Evolutionary conservation across 2,888 invertebrate genomes (phyloP), one percentile per base, ranked within the genome.

Genomic region (Smittia sp.): DNA sequence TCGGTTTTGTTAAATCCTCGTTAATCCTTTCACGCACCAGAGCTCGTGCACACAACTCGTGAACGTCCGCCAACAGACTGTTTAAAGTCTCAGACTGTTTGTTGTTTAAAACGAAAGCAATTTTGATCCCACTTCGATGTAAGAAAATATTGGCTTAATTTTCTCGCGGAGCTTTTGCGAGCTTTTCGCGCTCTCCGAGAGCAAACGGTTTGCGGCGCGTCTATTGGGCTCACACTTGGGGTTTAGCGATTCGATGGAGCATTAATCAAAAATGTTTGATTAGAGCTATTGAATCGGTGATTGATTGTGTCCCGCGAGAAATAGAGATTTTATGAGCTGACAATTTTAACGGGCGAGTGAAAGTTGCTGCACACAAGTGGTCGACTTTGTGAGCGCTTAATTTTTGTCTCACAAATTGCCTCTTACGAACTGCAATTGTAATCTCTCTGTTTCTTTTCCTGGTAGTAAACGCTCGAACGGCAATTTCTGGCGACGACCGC

Each of bases 41-140:
- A 15, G 18, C 4, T 25, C 63, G 25, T 63, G 58, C 13, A 63
- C 3, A 13, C 63, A 27, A 18, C n/a, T 20, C 52, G 32, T 6
- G 11, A 63, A 63, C 63, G 25, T 18, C 25, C 63, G 15, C 13
- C 63, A 63, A 25, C 63, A 27, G 27, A 63, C 63, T 63, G 63
- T 63, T 63, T 63, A 25, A 63, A n/a, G 18, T 63, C 15, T 63
- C n/a, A 9, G 63, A 2, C 4, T 7, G 3, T 25, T 63, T 63
- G 25, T 15, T 46, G 46, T 15, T n/a, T 6, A 46, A 46, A 46
- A 46, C 9, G 9, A 46, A 13, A 46, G 15, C 46, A 46, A 46
- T 46, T 46, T 46, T 46, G 46, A 46, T 46, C 46, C 46, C 46
- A 46, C 46, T 46, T 46, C 46, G n/a, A n/a, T n/a, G n/a, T 46